Percentiles rank a stretch among this genome's conserved stretches.
Conservation (phyloP, 2,797 vertebrate species). For the Pitangus sulphuratus region DNA sequence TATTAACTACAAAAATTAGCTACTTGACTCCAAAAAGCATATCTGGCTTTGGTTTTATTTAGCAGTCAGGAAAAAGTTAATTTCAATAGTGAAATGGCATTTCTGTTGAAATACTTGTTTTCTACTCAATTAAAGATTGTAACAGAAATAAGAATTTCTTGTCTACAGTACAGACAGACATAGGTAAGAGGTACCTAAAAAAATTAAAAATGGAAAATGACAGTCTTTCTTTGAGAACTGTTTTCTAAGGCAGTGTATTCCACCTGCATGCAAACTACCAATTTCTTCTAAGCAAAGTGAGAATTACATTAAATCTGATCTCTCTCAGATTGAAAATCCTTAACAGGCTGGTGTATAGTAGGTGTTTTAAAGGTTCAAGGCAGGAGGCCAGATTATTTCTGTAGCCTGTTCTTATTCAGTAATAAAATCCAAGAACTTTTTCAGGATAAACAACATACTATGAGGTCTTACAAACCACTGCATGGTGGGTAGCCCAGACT, state of each 20-base stretch:
- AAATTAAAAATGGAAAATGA: neutral
- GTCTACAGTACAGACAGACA: neutral
- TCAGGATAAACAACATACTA: neutral
- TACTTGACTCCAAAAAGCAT: neutral
- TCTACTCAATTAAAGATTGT: neutral
- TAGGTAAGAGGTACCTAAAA: neutral
- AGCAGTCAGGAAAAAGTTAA: neutral
- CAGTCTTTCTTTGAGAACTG: neutral
- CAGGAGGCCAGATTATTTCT: neutral
- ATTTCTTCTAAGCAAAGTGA: neutral
- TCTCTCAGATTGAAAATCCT: neutral
- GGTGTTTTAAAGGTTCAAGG: neutral
- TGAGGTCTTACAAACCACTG: neutral
- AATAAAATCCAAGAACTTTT: conserved; percentile 16
- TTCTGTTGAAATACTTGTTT: neutral
- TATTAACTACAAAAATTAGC: neutral
- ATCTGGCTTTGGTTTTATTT: neutral
- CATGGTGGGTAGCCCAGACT: neutral
- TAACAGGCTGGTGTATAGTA: neutral
- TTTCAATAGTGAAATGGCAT: neutral
- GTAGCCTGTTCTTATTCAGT: neutral
- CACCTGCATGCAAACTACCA: neutral
- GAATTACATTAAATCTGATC: neutral
- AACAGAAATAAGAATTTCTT: neutral
- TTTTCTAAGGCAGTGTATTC: neutral